These are phyloP conservation scores for Smithornis capensis DNA, from an alignment of 2,113 vertebrate species.

Conservation along the genomic window DNA sequence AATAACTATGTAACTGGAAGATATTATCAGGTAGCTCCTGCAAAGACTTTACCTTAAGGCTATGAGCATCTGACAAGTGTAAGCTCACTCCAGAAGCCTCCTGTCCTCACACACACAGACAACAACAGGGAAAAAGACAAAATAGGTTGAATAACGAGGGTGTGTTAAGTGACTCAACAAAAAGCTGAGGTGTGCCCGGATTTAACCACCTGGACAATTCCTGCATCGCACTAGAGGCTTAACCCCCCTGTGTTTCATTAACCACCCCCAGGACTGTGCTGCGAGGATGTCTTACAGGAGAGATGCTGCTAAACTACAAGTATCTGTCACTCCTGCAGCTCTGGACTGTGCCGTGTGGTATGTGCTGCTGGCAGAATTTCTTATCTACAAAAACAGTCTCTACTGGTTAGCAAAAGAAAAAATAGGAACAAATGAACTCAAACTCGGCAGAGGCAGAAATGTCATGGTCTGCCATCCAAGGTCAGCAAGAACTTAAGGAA, in stretches of 20 bases:
- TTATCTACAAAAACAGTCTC: not conserved
- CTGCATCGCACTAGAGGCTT: not conserved
- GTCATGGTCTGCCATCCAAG: not conserved
- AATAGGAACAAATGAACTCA: not conserved
- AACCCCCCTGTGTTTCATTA: not conserved
- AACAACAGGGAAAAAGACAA: not conserved
- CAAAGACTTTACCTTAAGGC: not conserved
- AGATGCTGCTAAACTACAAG: accelerated
- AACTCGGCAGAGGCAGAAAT: not conserved
- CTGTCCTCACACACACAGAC: not conserved
- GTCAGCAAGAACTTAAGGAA: not conserved
- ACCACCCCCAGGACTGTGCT: not conserved
- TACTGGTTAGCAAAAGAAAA: not conserved
- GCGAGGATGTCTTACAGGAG: not conserved
- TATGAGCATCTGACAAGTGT: not conserved
- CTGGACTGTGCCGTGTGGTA: accelerated
- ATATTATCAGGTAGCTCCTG: not conserved
- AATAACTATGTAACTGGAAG: not conserved
- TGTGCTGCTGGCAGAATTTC: not conserved
- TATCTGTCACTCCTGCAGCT: not conserved
- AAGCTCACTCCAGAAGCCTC: not conserved
- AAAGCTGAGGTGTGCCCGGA: not conserved
- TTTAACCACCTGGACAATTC: not conserved
- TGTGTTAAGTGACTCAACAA: not conserved
- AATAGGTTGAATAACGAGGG: not conserved